Evolutionary conservation across 2,113 vertebrate species (phyloP), one percentile per base, ranked within the genome.

Genomic region (Lota lota): DNA sequence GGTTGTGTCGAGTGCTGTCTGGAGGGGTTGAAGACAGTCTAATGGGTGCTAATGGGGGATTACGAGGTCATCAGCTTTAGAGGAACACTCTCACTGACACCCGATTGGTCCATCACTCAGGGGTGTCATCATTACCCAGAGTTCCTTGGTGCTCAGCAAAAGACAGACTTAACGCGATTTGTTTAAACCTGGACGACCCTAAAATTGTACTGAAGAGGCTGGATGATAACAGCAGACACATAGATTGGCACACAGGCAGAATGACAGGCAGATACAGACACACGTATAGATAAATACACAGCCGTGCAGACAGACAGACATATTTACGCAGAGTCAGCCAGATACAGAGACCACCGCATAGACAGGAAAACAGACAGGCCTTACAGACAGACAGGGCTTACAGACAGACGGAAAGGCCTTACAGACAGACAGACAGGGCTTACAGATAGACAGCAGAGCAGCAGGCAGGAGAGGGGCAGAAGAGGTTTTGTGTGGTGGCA

Each of bases 401-500:
- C 17, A 57, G n/a, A 51, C 21, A 58, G 8, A 58, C 22, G 14
- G 14, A n/a, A 20, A 8, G 12, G 66, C 22, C 53, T 33, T 33
- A 64, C 7, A 47, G 40, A 12, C 4, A 69, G 4, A n/a, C 5
- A 24, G 61, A 75, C 74, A 76, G 36, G 58, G 22, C 24, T 18
- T 61, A 16, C 5, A 22, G 22, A 17, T 60, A 72, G 58, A 70
- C 19, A 14, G 4, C 21, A 50, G 2, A 58, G 19, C 11, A 63
- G 61, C 67, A 50, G 56, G 64, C 28, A 47, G 24, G 72, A 67
- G 60, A 61, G 61, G 54, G 62, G 60, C 69, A 59, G 76, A 72
- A 61, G 67, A 74, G 76, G 62, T 18, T 69, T n/a, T 80, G 76
- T 79, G 81, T 67, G 83, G 81, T 67, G 83, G 75, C 15, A 74